Evolutionary conservation across 1,140 invertebrate species (phyloP).

Genomic region (Drosophila kanapiae): DNA sequence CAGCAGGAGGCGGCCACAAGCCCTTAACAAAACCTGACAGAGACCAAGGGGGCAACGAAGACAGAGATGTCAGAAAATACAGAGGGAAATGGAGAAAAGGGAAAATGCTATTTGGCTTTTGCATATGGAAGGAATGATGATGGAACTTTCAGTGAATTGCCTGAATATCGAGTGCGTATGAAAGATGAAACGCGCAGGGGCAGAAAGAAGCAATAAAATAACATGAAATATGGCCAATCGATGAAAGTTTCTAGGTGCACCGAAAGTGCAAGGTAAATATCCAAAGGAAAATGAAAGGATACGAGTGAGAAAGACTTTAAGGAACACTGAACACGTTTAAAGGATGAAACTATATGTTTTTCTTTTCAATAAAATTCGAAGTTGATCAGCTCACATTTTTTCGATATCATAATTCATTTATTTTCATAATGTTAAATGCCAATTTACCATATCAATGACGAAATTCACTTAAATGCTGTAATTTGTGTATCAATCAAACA

Average conservation of each 20-base stretch:
- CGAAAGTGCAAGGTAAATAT: conserved; percentile 41
- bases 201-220: conserved; percentile 39
- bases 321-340: no score
- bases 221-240: conserved; percentile 55
- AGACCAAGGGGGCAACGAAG: conserved; percentile 2
- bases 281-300: not conserved
- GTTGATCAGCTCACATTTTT: not conserved
- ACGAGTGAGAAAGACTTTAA: not conserved
- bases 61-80: not conserved
- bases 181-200: conserved; percentile 30
- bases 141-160: conserved; percentile 53
- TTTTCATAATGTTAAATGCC: conserved; percentile 6
- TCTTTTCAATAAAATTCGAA: not conserved
- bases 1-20: conserved; percentile 39
- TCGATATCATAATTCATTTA: conserved; percentile 29
- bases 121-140: conserved; percentile 59
- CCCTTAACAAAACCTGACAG: conserved; percentile 47
- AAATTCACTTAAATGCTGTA: conserved; percentile 37
- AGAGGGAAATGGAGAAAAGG: conserved; percentile 13
- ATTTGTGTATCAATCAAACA: conserved; percentile 57
- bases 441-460: conserved; percentile 12
- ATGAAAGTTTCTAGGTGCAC: conserved; percentile 32
- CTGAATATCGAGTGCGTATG: conserved; percentile 44
- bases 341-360: not conserved
- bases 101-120: conserved; percentile 65